Base-by-base conservation (phyloP, 2,113 vertebrate species). In the Gymnobelideus leadbeateri region DNA sequence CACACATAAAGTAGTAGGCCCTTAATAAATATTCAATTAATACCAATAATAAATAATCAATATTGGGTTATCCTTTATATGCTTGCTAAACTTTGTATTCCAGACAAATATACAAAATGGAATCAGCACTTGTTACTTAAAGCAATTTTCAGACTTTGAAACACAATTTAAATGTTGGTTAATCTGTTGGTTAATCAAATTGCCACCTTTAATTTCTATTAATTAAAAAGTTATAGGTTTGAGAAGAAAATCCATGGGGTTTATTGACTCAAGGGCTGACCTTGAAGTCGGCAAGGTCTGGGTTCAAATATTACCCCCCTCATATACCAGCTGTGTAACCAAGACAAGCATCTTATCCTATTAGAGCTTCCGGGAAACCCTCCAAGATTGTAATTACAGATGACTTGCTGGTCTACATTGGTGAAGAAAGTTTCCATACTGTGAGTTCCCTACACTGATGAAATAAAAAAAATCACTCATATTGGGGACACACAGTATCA, bases 141-240 rank as follows among this genome's bases (percentile, higher is more conserved):
- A n/a, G 14, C 31, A 77, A 77, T 77, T 77, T 77, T 77, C 12
- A 77, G 37, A 77, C 16, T 77, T 77, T 77, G 16, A n/a, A 77
- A 16, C 37, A n/a, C 57, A 31, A 77, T 19, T 19, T 77, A 77
- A 19, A n/a, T n/a, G 37, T n/a, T 77, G 61, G 37, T 37, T n/a
- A n/a, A n/a, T 92, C 92, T 89, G 55, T 31, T n/a, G n/a, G n/a
- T 49, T 49, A 49, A 31, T 28, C 57, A 49, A 49, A 49, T 61
- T 61, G 97, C 97, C 96, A 95, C 89, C 84, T 92, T 14, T 51
- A 57, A 96, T 97, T 97, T 96, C 51, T 95, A 94, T 94, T 97
- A 95, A 97, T 97, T 97, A 95, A 97, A 97, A 98, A 97, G 89
- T 95, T 55, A 94, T 93, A 93, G 92, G 68, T 94, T 51, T 77